Percentiles rank a stretch among this genome's conserved stretches.
Evolutionary conservation across 2,888 invertebrate species (phyloP).

Genomic region (Drosophila tanythrix): DNA sequence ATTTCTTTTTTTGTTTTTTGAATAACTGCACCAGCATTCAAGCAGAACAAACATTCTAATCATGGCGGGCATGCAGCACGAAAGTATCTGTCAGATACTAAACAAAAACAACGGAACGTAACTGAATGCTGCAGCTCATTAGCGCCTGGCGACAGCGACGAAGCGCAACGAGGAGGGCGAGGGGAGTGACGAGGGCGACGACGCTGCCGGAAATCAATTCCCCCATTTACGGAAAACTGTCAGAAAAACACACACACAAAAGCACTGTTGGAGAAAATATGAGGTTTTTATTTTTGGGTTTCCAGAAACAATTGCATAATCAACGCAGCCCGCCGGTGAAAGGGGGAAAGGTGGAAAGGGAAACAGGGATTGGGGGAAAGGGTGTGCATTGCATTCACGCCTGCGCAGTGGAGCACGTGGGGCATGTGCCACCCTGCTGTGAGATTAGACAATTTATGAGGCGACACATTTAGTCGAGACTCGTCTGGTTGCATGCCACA

Average conservation of each 20-base stretch:
- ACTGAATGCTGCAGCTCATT: constrained; percentile 75
- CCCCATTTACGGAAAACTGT: constrained; percentile 33
- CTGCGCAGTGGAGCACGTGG: constrained; percentile 56
- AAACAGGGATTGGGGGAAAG: background rate
- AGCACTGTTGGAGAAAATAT: constrained; percentile 46
- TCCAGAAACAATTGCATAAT: constrained; percentile 52
- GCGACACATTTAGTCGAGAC: constrained; percentile 28
- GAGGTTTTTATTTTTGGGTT: constrained; percentile 55
- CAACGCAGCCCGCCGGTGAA: constrained; percentile 28
- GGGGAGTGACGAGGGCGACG: constrained; percentile 17
- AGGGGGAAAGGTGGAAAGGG: constrained; percentile 6
- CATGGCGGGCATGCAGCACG: constrained; percentile 52
- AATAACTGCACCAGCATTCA: constrained; percentile 58
- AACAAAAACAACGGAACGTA: constrained; percentile 24
- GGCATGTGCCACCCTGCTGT: background rate
- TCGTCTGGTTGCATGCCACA: constrained; percentile 27
- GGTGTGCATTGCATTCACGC: constrained; percentile 55
- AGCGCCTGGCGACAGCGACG: constrained; percentile 72
- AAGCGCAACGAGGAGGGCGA: constrained; percentile 61
- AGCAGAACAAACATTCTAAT: constrained; percentile 76
- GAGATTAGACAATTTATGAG: constrained; percentile 46
- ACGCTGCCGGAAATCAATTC: constrained; percentile 74
- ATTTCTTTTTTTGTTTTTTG: constrained; percentile 27
- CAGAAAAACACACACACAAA: constrained; percentile 18
- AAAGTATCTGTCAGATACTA: constrained; percentile 71